Evolutionary conservation across 92 coral and sea anemone species (phyloP), one percentile per base, ranked within the genome.

Genomic region (Phenganax stokvisi): DNA sequence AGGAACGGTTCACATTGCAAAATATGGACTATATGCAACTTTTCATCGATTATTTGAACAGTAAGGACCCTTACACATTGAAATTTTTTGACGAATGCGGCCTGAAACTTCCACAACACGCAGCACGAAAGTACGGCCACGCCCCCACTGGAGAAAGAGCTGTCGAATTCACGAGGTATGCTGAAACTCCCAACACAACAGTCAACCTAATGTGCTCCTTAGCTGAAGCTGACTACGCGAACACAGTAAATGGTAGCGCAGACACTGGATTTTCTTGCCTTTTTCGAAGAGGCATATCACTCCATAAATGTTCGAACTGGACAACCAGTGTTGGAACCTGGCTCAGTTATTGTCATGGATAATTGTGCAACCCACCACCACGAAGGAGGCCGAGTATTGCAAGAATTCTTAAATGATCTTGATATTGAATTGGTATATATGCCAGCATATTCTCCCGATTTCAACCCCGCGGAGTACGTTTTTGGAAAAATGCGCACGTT

Each of bases 221-320:
- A 68, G 29, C 74, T 68, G 74, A 1, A 7, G 74, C 0, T 11
- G 74, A 68, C 29, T 68, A 68, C 2, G 74, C 74, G 29, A 68
- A 68, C 27, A 68, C 74, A 68, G 74, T 68, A n/a, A 10, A 68
- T 47, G 74, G 74, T 6, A 68, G 20, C 27, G 74, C 74, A 44
- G 74, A 68, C 29, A 68, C 51, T 68, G 12, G 2, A 68, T 68
- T 68, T 68, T 44, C 74, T 68, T 28, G 0, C 20, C n/a, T 68
- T 82, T 77, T 84, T 87, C 63, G 90, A 87, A 56, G 87, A 87
- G 77, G 87, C 87, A 28, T 87, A 77, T 57, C 77, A 84, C 56
- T 84, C 89, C 28, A 3, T 84, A 25, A 79, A 87, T 56, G 81
- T 81, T 54, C 65, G 54, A 56, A 86, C 89, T 75, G 56, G 72